Base-by-base conservation (phyloP, 2,113 vertebrate species). In the Vulpes ferrilata region DNA sequence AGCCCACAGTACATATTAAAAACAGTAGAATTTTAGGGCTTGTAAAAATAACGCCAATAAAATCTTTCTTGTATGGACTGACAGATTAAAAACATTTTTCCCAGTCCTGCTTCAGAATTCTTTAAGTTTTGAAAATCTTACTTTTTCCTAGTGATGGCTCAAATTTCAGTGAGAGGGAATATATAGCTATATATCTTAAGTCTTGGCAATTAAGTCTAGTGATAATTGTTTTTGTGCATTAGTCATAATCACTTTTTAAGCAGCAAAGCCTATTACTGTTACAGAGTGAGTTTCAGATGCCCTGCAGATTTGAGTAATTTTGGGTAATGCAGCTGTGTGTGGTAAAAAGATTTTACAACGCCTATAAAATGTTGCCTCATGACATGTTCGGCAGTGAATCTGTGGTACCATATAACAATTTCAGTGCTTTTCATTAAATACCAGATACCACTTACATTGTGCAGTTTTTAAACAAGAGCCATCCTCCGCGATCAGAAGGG, bases 181-280 rank as follows among this genome's bases (percentile, higher is more conserved):
- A 22, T 57, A 89, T 43, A 43, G 43, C 43, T 43, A 17, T 93
- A 20, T 76, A 76, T 96, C 73, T 98, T 98, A 98, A 97, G 98
- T 98, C 96, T 96, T 97, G 96, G 98, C 97, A 98, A 98, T 98
- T 98, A 98, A 98, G 96, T 96, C 96, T 97, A 93, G 97, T 92
- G 96, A 97, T 98, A 98, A 99, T 98, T 98, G 98, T 67, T 98
- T 98, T 98, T 97, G 83, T 97, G 97, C 97, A 98, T 98, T 98
- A 98, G 98, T 98, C 98, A 98, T 98, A 98, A 99, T 98, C 98
- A 98, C 98, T 98, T 98, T 98, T 98, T 98, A 98, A 99, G 98
- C 97, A 98, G 98, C 97, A 98, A 98, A 98, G 96, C 97, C 98
- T 98, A 98, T 99, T 98, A 98, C 74, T 98, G 97, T 96, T 98